Evolutionary conservation across 2,113 vertebrate species (phyloP).

Genomic region (Gorsachius goisagi): DNA sequence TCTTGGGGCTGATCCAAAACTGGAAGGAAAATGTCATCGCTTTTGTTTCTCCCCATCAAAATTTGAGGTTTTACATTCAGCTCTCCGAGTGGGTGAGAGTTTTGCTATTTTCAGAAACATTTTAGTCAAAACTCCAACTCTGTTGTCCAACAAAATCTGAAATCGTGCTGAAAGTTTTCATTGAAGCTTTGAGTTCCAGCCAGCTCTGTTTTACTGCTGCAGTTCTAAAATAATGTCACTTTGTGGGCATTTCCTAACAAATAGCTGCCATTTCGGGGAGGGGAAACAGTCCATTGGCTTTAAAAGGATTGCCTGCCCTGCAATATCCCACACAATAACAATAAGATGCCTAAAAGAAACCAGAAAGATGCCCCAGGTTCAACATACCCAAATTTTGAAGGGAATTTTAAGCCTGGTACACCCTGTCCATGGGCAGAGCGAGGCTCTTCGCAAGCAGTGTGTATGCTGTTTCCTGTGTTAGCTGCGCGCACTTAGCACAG

Average conservation of each 20-base stretch:
- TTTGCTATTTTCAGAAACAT: conserved; percentile 16
- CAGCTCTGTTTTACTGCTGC: neutral
- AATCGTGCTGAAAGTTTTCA: neutral
- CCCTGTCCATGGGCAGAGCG: neutral
- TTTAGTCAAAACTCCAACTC: conserved; percentile 2
- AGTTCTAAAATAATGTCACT: neutral
- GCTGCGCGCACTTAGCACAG: neutral
- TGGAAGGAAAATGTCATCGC: neutral
- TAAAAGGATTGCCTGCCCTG: neutral
- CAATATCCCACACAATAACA: neutral
- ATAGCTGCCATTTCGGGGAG: neutral
- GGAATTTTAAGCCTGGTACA: neutral
- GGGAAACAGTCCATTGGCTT: neutral
- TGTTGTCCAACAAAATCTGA: neutral
- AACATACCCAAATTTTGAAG: neutral
- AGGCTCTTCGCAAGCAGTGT: neutral
- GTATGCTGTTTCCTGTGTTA: neutral
- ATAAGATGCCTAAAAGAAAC: neutral
- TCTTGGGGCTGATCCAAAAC: neutral
- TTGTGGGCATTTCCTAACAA: neutral
- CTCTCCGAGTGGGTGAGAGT: neutral
- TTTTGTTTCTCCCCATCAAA: neutral
- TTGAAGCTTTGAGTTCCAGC: neutral
- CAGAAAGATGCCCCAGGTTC: neutral
- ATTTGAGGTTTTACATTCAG: neutral